Evolutionary conservation across 2,113 vertebrate species (phyloP).

Genomic region (Syngnathus scovelli): DNA sequence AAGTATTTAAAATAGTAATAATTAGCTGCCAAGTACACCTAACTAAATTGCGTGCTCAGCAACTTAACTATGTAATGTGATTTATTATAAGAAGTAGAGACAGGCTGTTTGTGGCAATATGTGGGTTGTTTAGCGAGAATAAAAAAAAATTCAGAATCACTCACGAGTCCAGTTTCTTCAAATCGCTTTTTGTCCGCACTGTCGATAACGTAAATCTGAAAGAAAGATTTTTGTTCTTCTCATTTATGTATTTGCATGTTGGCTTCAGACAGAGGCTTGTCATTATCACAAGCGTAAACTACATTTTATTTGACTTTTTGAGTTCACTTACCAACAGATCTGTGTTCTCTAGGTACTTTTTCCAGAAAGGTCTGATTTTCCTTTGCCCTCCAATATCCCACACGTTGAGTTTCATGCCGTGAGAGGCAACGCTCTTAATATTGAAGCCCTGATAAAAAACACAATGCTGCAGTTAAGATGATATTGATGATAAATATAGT

Average conservation of each 20-base stretch:
- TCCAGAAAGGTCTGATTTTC: conserved; percentile 80
- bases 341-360: conserved; percentile 81
- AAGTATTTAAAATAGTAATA: neutral
- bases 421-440: conserved; percentile 80
- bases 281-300: neutral
- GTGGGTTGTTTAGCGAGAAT: neutral
- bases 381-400: conserved; percentile 85
- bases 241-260: neutral
- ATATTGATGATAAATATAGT: neutral
- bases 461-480: conserved; percentile 8
- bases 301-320: neutral
- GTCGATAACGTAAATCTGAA: conserved; percentile 87
- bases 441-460: conserved; percentile 75
- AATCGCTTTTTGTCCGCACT: conserved; percentile 86
- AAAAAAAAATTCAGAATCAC: conserved; percentile 23
- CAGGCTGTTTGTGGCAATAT: neutral
- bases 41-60: neutral
- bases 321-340: conserved; percentile 76
- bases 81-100: neutral
- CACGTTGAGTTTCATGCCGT: conserved; percentile 80
- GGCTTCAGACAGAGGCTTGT: neutral
- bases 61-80: neutral
- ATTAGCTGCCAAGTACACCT: neutral
- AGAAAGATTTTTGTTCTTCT: neutral
- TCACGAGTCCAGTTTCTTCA: conserved; percentile 85